Base-by-base conservation (phyloP, 2,113 vertebrate genomes). In the Microcebus murinus region DNA sequence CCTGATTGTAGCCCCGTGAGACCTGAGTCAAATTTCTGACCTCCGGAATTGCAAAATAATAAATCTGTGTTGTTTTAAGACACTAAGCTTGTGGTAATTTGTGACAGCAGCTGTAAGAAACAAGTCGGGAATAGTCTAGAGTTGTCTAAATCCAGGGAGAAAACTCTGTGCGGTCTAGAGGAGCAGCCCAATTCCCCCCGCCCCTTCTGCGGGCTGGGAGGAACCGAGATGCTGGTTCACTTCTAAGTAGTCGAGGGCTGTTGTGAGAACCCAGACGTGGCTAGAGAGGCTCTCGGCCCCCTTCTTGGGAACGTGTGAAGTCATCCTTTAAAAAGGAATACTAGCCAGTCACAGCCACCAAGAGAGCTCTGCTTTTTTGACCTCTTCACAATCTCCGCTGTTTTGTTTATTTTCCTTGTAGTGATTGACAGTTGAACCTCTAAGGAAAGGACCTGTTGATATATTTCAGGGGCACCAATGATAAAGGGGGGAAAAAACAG, bases 371-470 rank as follows among this genome's bases (percentile, higher is more conserved):
- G 57, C n/a, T 48, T 61, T 65, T 74, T 65, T 88, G 52, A 85
- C 67, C 52, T 67, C 76, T n/a, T 74, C 18, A 63, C 42, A 86
- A 14, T 45, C 65, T 31, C 10, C 7, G 39, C 52, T 45, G 13
- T 65, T 90, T 86, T 77, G 36, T 93, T 87, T 71, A 39, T 98
- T 87, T 93, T 74, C 57, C 34, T 21, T 20, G 0, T 10, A 45
- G 25, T 83, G 68, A 74, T 1, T 79, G 91, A 70, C 15, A 83
- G 55, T 5, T n/a, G 42, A 88, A 71, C 11, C 31, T 83, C 87
- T 68, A 77, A 91, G 36, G 57, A 83, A 93, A 89, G 55, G n/a
- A 29, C 3, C 68, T 91, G 93, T n/a, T 79, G 79, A 86, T 77
- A 70, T 76, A 14, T 81, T 93, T 94, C 70, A 21, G 48, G 70